phyloP scores from a whole-genome alignment of 1,140 invertebrate genomes.

The Manduca sexta region DNA sequence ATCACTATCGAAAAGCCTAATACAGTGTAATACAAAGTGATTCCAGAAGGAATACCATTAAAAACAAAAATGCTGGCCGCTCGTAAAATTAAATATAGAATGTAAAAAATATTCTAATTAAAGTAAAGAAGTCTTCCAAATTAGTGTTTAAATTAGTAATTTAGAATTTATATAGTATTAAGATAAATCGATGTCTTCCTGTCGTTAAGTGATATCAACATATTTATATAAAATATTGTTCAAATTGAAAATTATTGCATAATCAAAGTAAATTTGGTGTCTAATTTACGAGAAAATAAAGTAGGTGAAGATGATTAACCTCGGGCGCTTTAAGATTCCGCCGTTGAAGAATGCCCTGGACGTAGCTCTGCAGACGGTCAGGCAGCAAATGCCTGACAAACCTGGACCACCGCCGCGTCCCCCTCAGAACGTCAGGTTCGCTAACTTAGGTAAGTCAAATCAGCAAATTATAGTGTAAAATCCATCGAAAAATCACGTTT shows the following conservation, averaged over 20 bases:
- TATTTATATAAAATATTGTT: background rate
- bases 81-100: constrained; percentile 26
- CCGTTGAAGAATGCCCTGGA: constrained; percentile 83
- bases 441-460: constrained; percentile 73
- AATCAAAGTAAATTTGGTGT: background rate
- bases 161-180: constrained; percentile 19
- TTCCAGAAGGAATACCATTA: constrained; percentile 5
- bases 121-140: constrained; percentile 69
- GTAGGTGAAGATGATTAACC: constrained; percentile 43
- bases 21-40: constrained; percentile 12
- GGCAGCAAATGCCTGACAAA: constrained; percentile 84
- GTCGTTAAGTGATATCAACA: constrained; percentile 1
- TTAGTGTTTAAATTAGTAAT: constrained; percentile 32
- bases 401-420: constrained; percentile 70
- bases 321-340: constrained; percentile 78
- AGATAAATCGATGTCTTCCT: constrained; percentile 45
- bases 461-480: too few species aligned
- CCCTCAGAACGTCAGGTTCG: constrained; percentile 76
- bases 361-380: constrained; percentile 85
- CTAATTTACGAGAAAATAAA: constrained; percentile 8
- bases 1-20: constrained; percentile 13
- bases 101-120: constrained; percentile 46
- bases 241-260: background rate
- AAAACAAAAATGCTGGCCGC: constrained; percentile 27
- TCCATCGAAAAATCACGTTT: too few species aligned